phyloP scores from a whole-genome alignment of 2,797 vertebrate genomes.

The Orientallactaga sibirica region DNA sequence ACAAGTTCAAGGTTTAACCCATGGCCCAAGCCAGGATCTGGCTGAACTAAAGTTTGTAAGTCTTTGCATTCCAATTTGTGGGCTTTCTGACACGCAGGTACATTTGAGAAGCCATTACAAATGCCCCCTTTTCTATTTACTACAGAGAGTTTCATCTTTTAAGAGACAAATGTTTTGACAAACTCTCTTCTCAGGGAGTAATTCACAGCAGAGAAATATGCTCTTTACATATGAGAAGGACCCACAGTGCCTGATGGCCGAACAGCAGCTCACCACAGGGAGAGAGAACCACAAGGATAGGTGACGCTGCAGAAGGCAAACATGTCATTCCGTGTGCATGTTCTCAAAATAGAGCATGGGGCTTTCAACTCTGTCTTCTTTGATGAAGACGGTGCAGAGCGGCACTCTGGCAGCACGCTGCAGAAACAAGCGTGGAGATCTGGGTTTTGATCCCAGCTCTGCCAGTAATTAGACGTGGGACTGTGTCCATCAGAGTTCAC shows the following conservation, averaged over 20 bases:
- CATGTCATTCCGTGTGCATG: neutral
- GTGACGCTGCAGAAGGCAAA: neutral
- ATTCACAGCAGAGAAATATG: neutral
- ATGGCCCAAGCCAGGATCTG: too few species aligned
- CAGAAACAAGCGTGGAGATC: slow-evolving; percentile 4
- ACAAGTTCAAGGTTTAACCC: neutral
- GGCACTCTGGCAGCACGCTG: neutral
- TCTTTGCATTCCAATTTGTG: neutral
- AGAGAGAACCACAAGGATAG: neutral
- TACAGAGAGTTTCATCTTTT: neutral
- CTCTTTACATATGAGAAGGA: neutral
- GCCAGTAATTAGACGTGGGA: slow-evolving; percentile 58
- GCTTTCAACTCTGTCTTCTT: slow-evolving; percentile 68
- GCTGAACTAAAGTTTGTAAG: neutral
- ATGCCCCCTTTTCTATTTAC: neutral
- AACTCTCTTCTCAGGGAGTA: neutral
- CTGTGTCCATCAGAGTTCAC: slow-evolving; percentile 12
- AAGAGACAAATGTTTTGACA: neutral
- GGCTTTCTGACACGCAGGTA: neutral
- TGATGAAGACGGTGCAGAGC: slow-evolving; percentile 24
- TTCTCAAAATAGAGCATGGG: slow-evolving; percentile 46
- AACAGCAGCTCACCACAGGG: neutral
- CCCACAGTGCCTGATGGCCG: neutral
- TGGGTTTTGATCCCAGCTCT: slow-evolving; percentile 43
- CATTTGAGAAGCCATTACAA: neutral